A percentile compares a stretch with the other conserved stretches of the same genome.
Conservation (phyloP, 2,888 invertebrate species). For the Drosophila kokeensis region DNA sequence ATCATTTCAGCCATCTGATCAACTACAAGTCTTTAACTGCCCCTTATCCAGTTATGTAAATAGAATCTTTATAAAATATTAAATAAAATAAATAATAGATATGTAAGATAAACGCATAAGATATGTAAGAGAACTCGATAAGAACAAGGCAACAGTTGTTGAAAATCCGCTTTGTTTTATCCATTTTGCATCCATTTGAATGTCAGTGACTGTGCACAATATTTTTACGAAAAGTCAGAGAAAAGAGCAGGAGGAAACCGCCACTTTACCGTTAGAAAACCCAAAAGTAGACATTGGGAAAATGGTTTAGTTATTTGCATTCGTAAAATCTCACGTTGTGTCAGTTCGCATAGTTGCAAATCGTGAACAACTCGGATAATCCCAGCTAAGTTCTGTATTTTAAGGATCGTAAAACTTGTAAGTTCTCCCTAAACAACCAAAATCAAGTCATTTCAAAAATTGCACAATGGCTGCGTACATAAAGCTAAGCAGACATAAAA, state of each 20-base stretch:
- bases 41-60: no score
- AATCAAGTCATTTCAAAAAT: constrained; percentile 63
- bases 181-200: neutral
- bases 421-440: constrained; percentile 31
- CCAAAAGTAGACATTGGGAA: neutral
- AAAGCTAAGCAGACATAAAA: constrained; percentile 64
- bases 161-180: neutral
- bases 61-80: no score
- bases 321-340: neutral
- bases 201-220: neutral
- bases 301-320: neutral
- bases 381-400: constrained; percentile 12
- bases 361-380: constrained; percentile 15
- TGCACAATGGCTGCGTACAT: constrained; percentile 49
- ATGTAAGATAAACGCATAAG: neutral
- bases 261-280: neutral
- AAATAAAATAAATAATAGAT: neutral
- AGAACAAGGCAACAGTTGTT: neutral
- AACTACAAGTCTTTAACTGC: no score
- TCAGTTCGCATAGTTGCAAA: constrained; percentile 13
- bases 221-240: neutral
- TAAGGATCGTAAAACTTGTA: constrained; percentile 51
- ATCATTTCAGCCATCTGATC: no score
- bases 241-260: neutral
- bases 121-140: no score